phyloP scores from a whole-genome alignment of 1,140 invertebrate genomes.

The Drosophila funebris region DNA sequence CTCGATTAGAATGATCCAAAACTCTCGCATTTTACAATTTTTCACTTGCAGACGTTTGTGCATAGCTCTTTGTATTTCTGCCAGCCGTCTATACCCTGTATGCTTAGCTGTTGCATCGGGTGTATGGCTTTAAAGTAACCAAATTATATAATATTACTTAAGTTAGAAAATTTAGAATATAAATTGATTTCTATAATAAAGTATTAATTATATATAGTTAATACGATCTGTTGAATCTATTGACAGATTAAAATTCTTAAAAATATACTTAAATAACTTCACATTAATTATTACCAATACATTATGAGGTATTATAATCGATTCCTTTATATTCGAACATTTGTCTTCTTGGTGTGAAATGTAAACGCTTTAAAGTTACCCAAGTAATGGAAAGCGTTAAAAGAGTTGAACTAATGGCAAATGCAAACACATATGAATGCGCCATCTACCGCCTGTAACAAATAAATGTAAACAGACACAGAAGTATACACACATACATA shows the following conservation, averaged over 20 bases:
- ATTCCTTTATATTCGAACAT: too few species aligned
- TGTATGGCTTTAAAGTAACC: neutral
- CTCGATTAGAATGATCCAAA: too few species aligned
- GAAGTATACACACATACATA: neutral
- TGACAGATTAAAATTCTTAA: too few species aligned
- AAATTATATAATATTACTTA: too few species aligned
- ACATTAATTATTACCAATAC: too few species aligned
- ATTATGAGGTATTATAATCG: too few species aligned
- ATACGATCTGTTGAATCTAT: too few species aligned
- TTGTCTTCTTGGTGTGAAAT: conserved; percentile 31
- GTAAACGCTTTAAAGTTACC: conserved; percentile 19
- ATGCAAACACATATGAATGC: conserved; percentile 34
- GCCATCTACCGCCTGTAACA: conserved; percentile 29
- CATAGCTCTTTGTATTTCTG: neutral
- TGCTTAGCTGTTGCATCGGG: neutral
- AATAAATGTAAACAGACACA: neutral
- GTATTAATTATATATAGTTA: too few species aligned
- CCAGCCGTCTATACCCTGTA: neutral
- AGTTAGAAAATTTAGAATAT: neutral
- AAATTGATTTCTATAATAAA: too few species aligned
- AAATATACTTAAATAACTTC: too few species aligned
- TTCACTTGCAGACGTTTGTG: too few species aligned
- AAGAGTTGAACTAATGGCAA: conserved; percentile 29
- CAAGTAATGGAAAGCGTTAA: conserved; percentile 39
- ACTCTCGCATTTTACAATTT: neutral